Evolutionary conservation across 1,140 invertebrate species (phyloP).

Genomic region (Mamestra configurata): DNA sequence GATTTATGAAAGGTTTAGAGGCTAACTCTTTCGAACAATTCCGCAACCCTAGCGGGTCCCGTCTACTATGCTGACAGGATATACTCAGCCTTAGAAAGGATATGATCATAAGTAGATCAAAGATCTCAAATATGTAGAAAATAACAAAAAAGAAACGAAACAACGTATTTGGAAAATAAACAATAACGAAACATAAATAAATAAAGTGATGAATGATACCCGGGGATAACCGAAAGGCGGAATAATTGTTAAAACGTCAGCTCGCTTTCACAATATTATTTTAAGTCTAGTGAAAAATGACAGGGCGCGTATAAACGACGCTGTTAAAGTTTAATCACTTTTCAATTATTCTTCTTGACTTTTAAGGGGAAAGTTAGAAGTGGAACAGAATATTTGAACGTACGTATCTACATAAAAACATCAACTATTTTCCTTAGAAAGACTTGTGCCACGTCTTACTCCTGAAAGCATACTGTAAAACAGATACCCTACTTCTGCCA

Average conservation of each 20-base stretch:
- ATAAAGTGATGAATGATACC: constrained; percentile 18
- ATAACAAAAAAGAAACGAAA: not conserved
- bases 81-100: too few species aligned
- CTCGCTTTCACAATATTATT: constrained; percentile 37
- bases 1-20: too few species aligned
- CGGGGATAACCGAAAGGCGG: constrained; percentile 20
- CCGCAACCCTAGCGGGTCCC: too few species aligned
- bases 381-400: constrained; percentile 1
- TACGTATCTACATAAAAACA: not conserved
- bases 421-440: too few species aligned
- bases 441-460: too few species aligned
- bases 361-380: not conserved
- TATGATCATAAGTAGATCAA: too few species aligned
- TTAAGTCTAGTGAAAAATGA: constrained; percentile 31
- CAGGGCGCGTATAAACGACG: constrained; percentile 18
- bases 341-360: constrained; percentile 29
- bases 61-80: too few species aligned
- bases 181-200: constrained; percentile 23
- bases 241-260: constrained; percentile 30
- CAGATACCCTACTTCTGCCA: too few species aligned
- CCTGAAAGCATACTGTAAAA: too few species aligned
- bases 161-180: constrained; percentile 5
- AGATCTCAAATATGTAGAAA: not conserved
- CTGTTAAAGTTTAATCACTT: constrained; percentile 37
- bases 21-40: too few species aligned